Conservation (phyloP, 2,888 invertebrate genomes). For the Siphlonurus alternatus region DNA sequence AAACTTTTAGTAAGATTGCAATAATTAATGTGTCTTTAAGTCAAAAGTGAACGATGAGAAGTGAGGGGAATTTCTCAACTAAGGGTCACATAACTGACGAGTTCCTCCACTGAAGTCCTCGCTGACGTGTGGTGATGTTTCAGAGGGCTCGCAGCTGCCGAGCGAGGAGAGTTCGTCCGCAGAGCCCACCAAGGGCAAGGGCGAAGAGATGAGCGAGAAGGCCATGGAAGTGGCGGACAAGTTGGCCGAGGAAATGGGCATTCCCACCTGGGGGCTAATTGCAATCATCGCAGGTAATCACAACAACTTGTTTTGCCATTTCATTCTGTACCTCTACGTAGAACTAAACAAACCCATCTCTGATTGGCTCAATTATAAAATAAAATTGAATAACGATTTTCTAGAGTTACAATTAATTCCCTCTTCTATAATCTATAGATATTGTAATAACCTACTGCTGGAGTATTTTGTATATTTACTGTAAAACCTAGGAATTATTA, state of each 20-base stretch:
- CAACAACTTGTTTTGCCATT: conserved; percentile 14
- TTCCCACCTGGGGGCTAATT: conserved; percentile 71
- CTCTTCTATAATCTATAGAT: too few species aligned
- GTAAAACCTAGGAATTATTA: too few species aligned
- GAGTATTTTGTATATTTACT: too few species aligned
- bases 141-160: neutral
- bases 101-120: too few species aligned
- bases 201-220: conserved; percentile 29
- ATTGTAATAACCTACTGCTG: too few species aligned
- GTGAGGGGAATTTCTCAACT: too few species aligned
- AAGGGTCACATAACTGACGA: too few species aligned
- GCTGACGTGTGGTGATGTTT: too few species aligned
- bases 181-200: conserved; percentile 18
- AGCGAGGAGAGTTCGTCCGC: conserved; percentile 10
- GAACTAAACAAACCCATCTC: neutral
- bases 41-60: too few species aligned
- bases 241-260: conserved; percentile 51
- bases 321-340: neutral
- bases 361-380: neutral
- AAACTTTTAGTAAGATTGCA: too few species aligned
- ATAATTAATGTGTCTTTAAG: too few species aligned
- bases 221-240: conserved; percentile 39
- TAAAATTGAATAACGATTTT: neutral
- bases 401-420: too few species aligned
- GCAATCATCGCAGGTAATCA: conserved; percentile 61